A percentile compares a stretch with the other conserved stretches of the same genome.
Evolutionary conservation across 2,888 invertebrate genomes (phyloP).

Genomic region (Cheilosia soror): DNA sequence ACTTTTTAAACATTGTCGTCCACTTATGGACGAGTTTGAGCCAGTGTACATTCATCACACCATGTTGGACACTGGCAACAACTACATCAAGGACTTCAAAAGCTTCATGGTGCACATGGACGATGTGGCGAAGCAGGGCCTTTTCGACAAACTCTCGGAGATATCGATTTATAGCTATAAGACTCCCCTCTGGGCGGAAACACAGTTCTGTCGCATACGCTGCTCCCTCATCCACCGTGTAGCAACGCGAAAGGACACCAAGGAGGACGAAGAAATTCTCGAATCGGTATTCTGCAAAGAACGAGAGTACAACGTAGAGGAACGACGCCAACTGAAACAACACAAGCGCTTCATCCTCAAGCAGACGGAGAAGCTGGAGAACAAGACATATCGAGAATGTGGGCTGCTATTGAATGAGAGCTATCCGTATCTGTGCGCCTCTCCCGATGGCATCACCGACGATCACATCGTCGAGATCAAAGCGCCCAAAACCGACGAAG

Average conservation of each 20-base stretch:
- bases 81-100: slow-evolving; percentile 80
- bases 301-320: slow-evolving; percentile 80
- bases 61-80: slow-evolving; percentile 80
- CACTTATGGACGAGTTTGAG: slow-evolving; percentile 81
- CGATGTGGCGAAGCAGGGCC: slow-evolving; percentile 79
- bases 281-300: slow-evolving; percentile 82
- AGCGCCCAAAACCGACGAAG: slow-evolving; percentile 83
- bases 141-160: slow-evolving; percentile 80
- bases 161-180: slow-evolving; percentile 81
- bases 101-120: slow-evolving; percentile 81
- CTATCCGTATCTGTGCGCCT: slow-evolving; percentile 82
- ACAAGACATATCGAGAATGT: slow-evolving; percentile 82
- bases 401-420: slow-evolving; percentile 81
- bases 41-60: slow-evolving; percentile 81
- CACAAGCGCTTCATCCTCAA: slow-evolving; percentile 83
- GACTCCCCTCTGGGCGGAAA: slow-evolving; percentile 81
- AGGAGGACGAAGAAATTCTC: slow-evolving; percentile 81
- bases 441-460: slow-evolving; percentile 83
- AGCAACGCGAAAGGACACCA: slow-evolving; percentile 79
- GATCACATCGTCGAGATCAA: slow-evolving; percentile 83
- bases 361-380: slow-evolving; percentile 83
- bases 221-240: slow-evolving; percentile 82
- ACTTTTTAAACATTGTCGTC: slow-evolving; percentile 81
- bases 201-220: slow-evolving; percentile 82
- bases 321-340: slow-evolving; percentile 81